Evolutionary conservation across 2,888 invertebrate genomes (phyloP), one percentile per base, ranked within the genome.

Genomic region (Cheilosia grossa): DNA sequence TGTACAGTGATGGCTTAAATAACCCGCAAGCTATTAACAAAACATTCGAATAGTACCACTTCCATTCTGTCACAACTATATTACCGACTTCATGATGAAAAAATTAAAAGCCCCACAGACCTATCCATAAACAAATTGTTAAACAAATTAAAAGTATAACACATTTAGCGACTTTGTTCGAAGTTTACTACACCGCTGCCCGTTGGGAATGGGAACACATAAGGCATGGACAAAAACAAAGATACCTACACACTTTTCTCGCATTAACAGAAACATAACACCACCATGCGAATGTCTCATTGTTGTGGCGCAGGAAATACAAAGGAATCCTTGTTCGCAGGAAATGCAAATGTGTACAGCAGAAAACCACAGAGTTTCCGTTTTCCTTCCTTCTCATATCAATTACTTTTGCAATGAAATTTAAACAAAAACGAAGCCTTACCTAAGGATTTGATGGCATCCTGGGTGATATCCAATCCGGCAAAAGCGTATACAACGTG

Each of bases 401-500:
- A 64, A 64, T 72, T 79, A 66, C 79, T 17, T 56, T 44, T 7
- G 17, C 24, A 13, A n/a, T 30, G 17, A 19, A 17, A 33, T 15
- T 47, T 33, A 13, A 30, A 30, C n/a, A 40, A n/a, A 51, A 27
- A 37, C 0, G 82, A 82, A 85, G 83, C 85, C 92, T 91, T 92
- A 95, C 95, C 95, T 73, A 97, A 92, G 77, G 96, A 94, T 88
- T 93, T 94, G 64, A 97, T 96, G 49, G 93, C 93, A 89, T 94
- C 94, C 9, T 94, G 93, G 1, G 93, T 92, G 13, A 93, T 93
- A 88, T 97, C 94, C 30, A 97, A 91, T 0, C 97, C 97, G 15
- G 96, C 96, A 90, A 97, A 97, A 5, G 96, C 94, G 89, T 97
- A 97, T 10, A 97, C 94, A 9, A 96, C 92, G 89, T 97, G 97